Percentiles rank a stretch among this genome's conserved stretches.
Evolutionary conservation across 2,113 vertebrate genomes (phyloP).

Genomic region (Tor tambroides): DNA sequence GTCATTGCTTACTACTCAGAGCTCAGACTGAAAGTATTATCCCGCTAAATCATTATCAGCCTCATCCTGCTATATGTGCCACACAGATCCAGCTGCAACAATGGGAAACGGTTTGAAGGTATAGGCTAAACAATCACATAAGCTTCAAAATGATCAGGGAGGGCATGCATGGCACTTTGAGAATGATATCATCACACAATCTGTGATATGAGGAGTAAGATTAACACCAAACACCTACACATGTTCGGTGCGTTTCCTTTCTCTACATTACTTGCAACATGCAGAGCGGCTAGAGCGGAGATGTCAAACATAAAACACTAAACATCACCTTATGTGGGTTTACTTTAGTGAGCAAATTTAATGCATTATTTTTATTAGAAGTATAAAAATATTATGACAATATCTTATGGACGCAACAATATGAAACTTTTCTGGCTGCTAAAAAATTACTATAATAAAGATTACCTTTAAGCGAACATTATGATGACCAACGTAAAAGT

Average conservation of each 20-base stretch:
- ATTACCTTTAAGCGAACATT: no score
- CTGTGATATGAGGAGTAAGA: background rate
- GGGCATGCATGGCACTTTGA: background rate
- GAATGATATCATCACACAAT: background rate
- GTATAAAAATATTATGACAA: background rate
- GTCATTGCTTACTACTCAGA: background rate
- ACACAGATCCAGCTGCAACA: conserved; percentile 2
- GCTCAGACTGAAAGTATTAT: conserved; percentile 26
- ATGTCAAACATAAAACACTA: background rate
- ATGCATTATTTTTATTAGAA: background rate
- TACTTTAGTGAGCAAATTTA: background rate
- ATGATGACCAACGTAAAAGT: no score
- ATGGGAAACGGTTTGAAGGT: background rate
- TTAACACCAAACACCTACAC: background rate
- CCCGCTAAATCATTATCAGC: conserved; percentile 10
- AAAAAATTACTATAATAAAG: no score
- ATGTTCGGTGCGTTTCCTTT: background rate
- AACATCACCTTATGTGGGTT: background rate
- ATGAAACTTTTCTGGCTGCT: no score
- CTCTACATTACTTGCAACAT: background rate
- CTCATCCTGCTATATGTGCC: background rate
- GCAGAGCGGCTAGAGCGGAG: background rate
- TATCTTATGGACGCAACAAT: background rate
- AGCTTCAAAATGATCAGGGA: background rate
- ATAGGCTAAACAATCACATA: background rate